Conservation (phyloP, 2,113 vertebrate genomes). For the Tychaedon coryphoeus region DNA sequence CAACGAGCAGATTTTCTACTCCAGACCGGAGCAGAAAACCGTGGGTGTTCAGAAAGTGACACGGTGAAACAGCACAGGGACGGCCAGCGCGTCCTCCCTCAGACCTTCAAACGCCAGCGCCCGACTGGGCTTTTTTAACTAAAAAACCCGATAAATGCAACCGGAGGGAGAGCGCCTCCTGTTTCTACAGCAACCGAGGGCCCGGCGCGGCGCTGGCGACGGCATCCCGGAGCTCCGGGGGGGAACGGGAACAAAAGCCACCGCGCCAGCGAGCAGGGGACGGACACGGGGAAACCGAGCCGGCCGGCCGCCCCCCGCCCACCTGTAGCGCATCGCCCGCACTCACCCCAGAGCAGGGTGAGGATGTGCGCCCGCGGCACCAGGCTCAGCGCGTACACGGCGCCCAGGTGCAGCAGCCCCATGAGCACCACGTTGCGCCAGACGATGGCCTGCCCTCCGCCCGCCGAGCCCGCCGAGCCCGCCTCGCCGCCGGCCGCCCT, state of each 20-base stretch:
- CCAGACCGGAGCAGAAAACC: neutral
- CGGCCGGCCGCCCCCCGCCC: neutral
- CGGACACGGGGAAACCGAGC: neutral
- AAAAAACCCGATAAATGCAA: neutral
- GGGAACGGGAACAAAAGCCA: neutral
- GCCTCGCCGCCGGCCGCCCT: too few relatives aligned
- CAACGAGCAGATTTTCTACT: neutral
- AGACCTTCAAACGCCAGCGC: neutral
- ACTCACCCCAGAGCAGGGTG: conserved; percentile 82
- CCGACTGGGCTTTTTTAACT: neutral
- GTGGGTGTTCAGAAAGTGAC: neutral
- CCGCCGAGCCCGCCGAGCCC: neutral
- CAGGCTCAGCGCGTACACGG: conserved; percentile 73
- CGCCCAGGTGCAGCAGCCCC: conserved; percentile 73
- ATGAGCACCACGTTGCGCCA: conserved; percentile 79
- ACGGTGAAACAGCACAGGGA: neutral
- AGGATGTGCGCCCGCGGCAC: conserved; percentile 72
- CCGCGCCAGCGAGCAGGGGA: neutral
- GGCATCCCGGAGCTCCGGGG: neutral
- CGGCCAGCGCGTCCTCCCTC: neutral
- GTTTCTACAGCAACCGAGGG: conserved; percentile 28
- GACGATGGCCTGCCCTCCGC: conserved; percentile 44
- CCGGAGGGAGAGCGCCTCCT: neutral
- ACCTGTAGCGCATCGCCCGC: neutral
- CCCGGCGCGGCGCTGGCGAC: neutral